Conservation (phyloP, 2,113 vertebrate genomes). For the Dolichotis patagonum region DNA sequence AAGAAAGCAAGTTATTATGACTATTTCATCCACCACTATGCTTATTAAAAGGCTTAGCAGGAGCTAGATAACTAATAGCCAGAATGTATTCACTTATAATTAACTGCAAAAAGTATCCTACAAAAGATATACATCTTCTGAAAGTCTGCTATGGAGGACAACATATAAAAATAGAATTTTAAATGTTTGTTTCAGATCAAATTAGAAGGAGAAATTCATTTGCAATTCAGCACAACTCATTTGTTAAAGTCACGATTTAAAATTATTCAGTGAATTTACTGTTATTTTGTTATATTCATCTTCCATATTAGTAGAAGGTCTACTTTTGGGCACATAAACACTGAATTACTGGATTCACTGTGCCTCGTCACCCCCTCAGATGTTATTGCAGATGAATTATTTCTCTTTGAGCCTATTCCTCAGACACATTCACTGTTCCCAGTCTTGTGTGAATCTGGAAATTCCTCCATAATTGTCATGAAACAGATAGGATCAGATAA, state of each 20-base stretch:
- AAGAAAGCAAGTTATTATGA: not conserved
- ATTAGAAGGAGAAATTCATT: not conserved
- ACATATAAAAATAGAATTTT: not conserved
- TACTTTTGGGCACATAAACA: not conserved
- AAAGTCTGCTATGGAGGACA: not conserved
- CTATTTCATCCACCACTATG: not conserved
- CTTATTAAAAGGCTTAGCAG: not conserved
- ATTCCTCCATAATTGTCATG: accelerated
- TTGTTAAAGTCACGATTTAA: not conserved
- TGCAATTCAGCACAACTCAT: not conserved
- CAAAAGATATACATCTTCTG: not conserved
- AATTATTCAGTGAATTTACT: conserved; percentile 3
- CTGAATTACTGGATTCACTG: not conserved
- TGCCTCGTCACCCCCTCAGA: not conserved
- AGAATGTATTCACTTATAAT: not conserved
- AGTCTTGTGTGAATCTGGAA: not conserved
- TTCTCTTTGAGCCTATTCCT: not conserved
- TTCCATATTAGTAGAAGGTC: not conserved
- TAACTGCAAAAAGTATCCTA: not conserved
- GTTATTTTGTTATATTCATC: not conserved
- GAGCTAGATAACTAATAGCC: not conserved
- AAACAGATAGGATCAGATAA: not conserved
- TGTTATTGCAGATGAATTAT: not conserved
- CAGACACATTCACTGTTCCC: not conserved
- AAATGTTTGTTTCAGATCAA: not conserved